phyloP scores from a whole-genome alignment of 2,888 invertebrate species.

The Teleiodes luculella region DNA sequence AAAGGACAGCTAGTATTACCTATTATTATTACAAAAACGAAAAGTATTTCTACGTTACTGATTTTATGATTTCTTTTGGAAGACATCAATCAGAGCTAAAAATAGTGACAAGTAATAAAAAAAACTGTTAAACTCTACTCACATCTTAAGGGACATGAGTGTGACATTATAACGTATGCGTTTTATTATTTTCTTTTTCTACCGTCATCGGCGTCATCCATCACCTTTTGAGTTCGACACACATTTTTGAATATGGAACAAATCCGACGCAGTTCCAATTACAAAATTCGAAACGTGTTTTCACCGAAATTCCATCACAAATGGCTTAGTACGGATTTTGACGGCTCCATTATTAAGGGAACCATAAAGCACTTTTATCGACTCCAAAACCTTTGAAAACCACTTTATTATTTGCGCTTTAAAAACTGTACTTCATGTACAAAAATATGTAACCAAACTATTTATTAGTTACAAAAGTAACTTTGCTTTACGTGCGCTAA shows the following conservation, averaged over 20 bases:
- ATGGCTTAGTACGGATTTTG: slow-evolving; percentile 24
- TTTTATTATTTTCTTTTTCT: background rate
- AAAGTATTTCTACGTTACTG: no score
- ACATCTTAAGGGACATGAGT: no score
- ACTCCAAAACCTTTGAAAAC: background rate
- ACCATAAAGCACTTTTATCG: slow-evolving; percentile 3
- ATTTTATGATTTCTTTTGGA: no score
- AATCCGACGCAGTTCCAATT: slow-evolving; percentile 17
- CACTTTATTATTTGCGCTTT: background rate
- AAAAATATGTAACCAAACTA: background rate
- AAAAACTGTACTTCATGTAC: background rate
- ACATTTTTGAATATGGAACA: slow-evolving; percentile 2
- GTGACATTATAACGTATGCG: no score
- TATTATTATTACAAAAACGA: no score
- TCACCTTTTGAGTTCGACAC: background rate
- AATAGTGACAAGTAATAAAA: no score
- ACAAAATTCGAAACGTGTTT: slow-evolving; percentile 17
- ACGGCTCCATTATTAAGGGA: slow-evolving; percentile 12
- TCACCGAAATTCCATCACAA: slow-evolving; percentile 17
- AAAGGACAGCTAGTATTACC: no score
- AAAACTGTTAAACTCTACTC: no score
- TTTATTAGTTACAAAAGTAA: background rate
- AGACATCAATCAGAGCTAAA: no score
- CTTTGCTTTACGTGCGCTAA: background rate
- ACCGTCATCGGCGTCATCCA: background rate